Evolutionary conservation across 2,113 vertebrate genomes (phyloP).

Genomic region (Callopanchax toddi): DNA sequence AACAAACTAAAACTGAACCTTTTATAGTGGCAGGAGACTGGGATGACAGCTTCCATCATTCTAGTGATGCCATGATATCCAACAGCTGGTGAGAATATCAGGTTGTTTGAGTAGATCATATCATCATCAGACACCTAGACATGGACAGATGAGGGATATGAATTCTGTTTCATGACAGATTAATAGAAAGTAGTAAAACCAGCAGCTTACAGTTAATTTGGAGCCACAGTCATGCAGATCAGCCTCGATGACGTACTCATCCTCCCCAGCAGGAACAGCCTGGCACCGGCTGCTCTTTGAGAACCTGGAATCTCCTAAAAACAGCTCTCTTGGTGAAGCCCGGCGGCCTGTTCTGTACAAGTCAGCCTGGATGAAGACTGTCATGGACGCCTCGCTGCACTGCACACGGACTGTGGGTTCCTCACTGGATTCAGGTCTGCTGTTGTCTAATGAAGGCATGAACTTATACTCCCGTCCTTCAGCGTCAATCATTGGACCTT

Average conservation of each 20-base stretch:
- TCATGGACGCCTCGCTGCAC: slow-evolving; percentile 45
- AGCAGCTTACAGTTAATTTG: slow-evolving; percentile 28
- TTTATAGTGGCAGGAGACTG: slow-evolving; percentile 59
- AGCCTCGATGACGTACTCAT: slow-evolving; percentile 39
- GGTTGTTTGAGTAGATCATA: slow-evolving; percentile 54
- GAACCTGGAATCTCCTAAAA: slow-evolving; percentile 26
- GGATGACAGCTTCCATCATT: slow-evolving; percentile 5
- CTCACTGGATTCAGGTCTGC: accelerated
- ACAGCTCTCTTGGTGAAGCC: slow-evolving; percentile 31
- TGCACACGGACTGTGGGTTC: slow-evolving; percentile 4
- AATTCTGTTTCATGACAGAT: background rate
- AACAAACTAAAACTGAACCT: slow-evolving; percentile 5
- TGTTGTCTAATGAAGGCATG: background rate
- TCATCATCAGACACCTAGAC: slow-evolving; percentile 30
- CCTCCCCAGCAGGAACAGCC: slow-evolving; percentile 3
- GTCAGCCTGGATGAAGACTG: slow-evolving; percentile 19
- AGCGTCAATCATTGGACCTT: slow-evolving; percentile 36
- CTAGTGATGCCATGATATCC: slow-evolving; percentile 26
- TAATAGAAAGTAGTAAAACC: background rate
- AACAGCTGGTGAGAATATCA: slow-evolving; percentile 24
- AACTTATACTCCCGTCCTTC: slow-evolving; percentile 54
- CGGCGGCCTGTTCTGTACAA: slow-evolving; percentile 3
- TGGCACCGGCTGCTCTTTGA: slow-evolving; percentile 5
- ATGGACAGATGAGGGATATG: accelerated
- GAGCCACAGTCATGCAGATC: slow-evolving; percentile 50